A percentile compares a stretch with the other conserved stretches of the same genome.
Evolutionary conservation across 2,113 vertebrate species (phyloP).

Genomic region (Stegostoma tigrinum): DNA sequence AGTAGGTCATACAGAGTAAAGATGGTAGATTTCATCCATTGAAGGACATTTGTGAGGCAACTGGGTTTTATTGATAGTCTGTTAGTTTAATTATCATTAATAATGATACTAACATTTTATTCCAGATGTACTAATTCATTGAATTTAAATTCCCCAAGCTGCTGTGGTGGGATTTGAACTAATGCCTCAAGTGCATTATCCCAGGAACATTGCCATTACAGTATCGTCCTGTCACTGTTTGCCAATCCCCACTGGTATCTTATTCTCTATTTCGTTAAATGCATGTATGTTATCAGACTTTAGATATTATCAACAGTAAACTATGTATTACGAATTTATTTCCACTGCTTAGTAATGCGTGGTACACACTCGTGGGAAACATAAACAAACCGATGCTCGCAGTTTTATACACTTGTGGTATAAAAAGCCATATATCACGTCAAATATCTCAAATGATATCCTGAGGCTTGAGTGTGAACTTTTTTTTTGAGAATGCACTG

Average conservation of each 20-base stretch:
- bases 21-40: too few relatives aligned
- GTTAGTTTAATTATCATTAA: background rate
- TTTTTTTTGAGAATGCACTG: background rate
- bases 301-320: background rate
- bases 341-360: background rate
- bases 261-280: background rate
- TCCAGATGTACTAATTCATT: background rate
- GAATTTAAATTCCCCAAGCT: background rate
- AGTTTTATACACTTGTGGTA: background rate
- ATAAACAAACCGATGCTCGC: background rate
- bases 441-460: background rate
- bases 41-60: background rate
- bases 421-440: background rate
- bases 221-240: background rate
- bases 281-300: background rate
- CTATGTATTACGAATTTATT: background rate
- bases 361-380: background rate
- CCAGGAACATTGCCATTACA: background rate
- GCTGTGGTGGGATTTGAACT: background rate
- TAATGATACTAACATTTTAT: background rate
- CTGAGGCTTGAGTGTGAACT: background rate
- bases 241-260: background rate
- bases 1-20: too few relatives aligned
- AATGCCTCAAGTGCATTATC: background rate
- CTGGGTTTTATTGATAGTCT: background rate